These are phyloP conservation scores for Oscheius myriophilus DNA, from an alignment of 2,888 invertebrate species.

Conservation along the genomic window DNA sequence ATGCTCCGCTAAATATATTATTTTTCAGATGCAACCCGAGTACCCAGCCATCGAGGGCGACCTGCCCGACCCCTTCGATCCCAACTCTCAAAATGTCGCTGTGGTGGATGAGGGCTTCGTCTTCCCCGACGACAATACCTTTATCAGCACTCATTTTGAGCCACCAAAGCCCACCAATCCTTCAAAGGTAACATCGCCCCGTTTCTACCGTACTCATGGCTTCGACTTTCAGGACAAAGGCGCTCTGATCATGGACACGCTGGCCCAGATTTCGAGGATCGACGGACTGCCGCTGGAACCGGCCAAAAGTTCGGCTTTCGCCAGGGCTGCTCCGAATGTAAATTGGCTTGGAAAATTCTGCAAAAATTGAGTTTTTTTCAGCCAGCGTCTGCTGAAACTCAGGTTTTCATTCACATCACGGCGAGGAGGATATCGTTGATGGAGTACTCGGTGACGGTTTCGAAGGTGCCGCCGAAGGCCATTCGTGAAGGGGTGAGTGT, in stretches of 20 bases:
- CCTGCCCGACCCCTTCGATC: neutral
- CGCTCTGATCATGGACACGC: constrained; percentile 1
- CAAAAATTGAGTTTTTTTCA: neutral
- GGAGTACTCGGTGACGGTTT: constrained; percentile 39
- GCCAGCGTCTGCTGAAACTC: neutral
- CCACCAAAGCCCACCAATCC: neutral
- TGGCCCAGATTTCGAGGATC: constrained; percentile 18
- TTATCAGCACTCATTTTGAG: neutral
- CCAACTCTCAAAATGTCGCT: neutral
- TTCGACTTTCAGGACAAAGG: neutral
- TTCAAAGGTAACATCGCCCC: neutral
- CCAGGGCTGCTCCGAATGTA: constrained; percentile 5
- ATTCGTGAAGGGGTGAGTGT: constrained; percentile 38
- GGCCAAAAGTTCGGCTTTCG: constrained; percentile 37
- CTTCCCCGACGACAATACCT: too few species aligned
- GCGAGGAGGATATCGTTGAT: constrained; percentile 35
- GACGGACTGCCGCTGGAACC: constrained; percentile 28
- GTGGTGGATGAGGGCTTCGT: constrained; percentile 12
- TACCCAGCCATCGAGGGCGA: neutral
- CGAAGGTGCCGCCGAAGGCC: constrained; percentile 30
- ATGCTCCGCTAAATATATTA: too few species aligned
- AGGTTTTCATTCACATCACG: constrained; percentile 34
- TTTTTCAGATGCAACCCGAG: neutral
- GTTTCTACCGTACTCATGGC: neutral
- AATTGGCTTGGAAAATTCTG: too few species aligned